Evolutionary conservation across 2,113 vertebrate species (phyloP).

Genomic region (Nerophis ophidion): DNA sequence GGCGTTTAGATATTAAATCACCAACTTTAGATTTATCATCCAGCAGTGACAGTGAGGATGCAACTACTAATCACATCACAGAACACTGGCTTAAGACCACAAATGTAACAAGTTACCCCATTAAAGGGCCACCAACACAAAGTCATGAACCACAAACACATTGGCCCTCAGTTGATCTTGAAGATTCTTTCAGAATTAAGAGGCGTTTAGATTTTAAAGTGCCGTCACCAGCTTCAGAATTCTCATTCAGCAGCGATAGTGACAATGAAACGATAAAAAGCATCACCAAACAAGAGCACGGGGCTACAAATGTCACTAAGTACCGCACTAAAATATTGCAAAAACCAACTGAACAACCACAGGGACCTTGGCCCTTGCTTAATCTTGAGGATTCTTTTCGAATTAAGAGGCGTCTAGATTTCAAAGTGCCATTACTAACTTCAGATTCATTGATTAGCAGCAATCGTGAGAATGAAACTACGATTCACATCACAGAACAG

Average conservation of each 20-base stretch:
- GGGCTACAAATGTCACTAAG: not conserved
- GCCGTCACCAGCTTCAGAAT: not conserved
- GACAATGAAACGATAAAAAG: not conserved
- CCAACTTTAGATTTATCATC: constrained; percentile 9
- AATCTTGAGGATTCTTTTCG: not conserved
- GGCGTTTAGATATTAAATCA: constrained; percentile 21
- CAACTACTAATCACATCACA: not conserved
- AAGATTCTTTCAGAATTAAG: not conserved
- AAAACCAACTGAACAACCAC: not conserved
- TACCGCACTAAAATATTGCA: not conserved
- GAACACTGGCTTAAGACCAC: not conserved
- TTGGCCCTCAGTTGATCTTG: constrained; percentile 19
- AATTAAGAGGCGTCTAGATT: constrained; percentile 27
- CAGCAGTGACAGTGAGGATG: constrained; percentile 25
- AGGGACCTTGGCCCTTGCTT: not conserved
- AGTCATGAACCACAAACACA: not conserved
- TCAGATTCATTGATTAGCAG: not conserved
- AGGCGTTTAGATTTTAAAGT: constrained; percentile 13
- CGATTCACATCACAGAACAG: not conserved
- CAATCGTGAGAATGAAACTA: constrained; percentile 8
- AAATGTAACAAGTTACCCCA: not conserved
- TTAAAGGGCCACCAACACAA: rapidly evolving
- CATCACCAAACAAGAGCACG: not conserved
- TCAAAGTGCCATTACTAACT: not conserved
- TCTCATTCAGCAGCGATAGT: constrained; percentile 27